Base-by-base conservation (phyloP, 2,113 vertebrate species). In the Myotis davidii region DNA sequence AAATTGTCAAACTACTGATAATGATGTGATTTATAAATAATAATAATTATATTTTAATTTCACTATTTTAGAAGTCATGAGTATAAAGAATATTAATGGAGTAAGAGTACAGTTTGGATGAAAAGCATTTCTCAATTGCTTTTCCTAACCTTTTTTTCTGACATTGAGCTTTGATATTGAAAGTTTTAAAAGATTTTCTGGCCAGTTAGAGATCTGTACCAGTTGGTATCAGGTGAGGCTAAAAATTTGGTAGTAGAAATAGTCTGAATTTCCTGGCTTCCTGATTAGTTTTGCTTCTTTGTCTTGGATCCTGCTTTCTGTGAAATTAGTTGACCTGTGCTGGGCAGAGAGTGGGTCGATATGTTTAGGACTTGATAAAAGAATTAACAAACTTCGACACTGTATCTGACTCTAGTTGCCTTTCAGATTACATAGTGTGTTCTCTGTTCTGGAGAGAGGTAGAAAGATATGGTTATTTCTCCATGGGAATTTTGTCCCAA, bases 21-120 rank as follows among this genome's bases (percentile, higher is more conserved):
- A 59, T 76, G 45, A 83, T 84, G 10, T 94, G 81, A 81, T 61
- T 94, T 94, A 52, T 86, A 64, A 95, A 77, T 90, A 91, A 64
- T 37, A 76, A 45, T 74, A 82, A 82, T 87, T 82, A 42, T 56
- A 6, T 91, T 95, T 95, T 16, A 42, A 78, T 91, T 91, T 91
- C 29, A 72, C 14, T 87, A 82, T 64, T 92, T 69, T 87, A 84
- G 86, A 67, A 7, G 11, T 76, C 11, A 34, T 32, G 25, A 61
- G 27, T 77, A 20, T 83, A 92, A 95, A 65, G 72, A 93, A 88
- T 94, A 81, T 95, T 88, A 85, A 81, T 72, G 59, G 50, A 37
- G 9, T 67, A 79, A 88, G 48, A 32, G 1, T 7, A 34, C 52
- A 67, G 18, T 61, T 82, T 69, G 74, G 50, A 52, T 82, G 45